Conservation (phyloP, 2,113 vertebrate species). For the Naja naja region DNA sequence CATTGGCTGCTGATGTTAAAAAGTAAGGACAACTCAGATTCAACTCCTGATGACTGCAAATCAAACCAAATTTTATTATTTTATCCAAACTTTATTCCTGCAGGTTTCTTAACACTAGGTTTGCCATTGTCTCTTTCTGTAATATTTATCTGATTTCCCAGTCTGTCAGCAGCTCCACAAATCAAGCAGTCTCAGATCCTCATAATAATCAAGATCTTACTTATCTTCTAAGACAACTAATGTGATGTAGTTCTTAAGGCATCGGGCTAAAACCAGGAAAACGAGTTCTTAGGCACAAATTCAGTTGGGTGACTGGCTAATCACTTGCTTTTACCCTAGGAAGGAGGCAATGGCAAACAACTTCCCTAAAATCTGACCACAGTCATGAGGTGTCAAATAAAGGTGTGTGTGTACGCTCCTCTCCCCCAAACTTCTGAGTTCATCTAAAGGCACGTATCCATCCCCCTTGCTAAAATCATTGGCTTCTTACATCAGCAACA, state of each 20-base stretch:
- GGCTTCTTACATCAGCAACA: neutral
- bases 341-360: neutral
- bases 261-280: neutral
- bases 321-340: neutral
- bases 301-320: neutral
- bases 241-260: neutral
- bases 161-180: neutral
- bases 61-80: neutral
- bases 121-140: neutral
- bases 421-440: neutral
- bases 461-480: neutral
- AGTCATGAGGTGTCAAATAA: neutral
- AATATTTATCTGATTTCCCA: neutral
- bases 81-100: neutral
- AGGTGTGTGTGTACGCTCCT: neutral
- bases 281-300: neutral
- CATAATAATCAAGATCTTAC: neutral
- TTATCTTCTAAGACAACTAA: neutral
- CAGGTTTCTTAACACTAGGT: neutral
- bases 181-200: neutral
- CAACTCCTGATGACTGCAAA: neutral
- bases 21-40: neutral
- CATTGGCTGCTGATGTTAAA: neutral
- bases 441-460: neutral
- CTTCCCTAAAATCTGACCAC: neutral